Base-by-base conservation (phyloP, 2,113 vertebrate genomes). In the Campylomormyrus numenius region DNA sequence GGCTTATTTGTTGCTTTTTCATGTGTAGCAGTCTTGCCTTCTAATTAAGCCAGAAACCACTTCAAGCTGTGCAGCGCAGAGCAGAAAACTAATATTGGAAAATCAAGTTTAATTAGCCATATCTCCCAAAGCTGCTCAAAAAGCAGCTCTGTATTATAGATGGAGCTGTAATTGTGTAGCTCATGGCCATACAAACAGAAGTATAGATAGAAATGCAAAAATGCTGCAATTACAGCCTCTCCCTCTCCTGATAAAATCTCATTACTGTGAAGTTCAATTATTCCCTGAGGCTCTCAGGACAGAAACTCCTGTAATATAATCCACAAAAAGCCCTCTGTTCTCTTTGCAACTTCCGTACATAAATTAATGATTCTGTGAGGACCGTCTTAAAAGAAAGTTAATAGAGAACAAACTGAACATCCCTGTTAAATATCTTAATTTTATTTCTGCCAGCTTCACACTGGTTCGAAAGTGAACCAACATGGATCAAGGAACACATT, bases 91-190 rank as follows among this genome's bases (percentile, higher is more conserved):
- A 89, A 89, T 56, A 89, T 56, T 85, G 80, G 9, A 85, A 88
- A 85, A 87, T 87, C 58, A 46, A 50, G 66, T 87, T 56, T 70
- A 90, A 87, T 90, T 90, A 90, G 49, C 35, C 31, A 27, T 70
- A 48, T 27, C 46, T 42, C 39, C 24, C 3, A 50, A 35, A 10
- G 52, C 46, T 62, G 56, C 52, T 50, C 19, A n/a, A 58, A 56
- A 83, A 52, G n/a, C 46, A 39, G 58, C n/a, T 3, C 46, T 74
- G 74, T 80, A 21, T 77, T 35, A 52, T 10, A 84, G 15, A 35
- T 42, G 58, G 62, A 19, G 45, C 5, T 49, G 62, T 48, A 42
- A 66, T 31, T 45, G 13, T 84, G 52, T 45, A 5, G 89, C 49
- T 53, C 27, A 15, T 52, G 31, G 49, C 45, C 49, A 48, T 83